Conservation (phyloP, 2,113 vertebrate species). For the Acanthisitta chloris region DNA sequence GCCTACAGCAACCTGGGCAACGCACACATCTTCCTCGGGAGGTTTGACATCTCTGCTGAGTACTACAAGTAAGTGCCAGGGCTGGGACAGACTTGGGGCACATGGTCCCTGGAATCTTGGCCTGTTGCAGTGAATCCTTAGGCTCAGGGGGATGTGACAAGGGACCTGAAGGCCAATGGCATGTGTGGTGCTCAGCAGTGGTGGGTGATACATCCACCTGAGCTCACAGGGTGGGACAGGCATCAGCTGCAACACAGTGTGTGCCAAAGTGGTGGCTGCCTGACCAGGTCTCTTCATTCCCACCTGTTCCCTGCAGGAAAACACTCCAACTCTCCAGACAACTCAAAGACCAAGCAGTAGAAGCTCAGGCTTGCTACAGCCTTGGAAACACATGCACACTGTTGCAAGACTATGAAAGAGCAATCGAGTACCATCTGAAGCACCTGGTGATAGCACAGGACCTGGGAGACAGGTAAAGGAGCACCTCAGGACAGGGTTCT, state of each 20-base stretch:
- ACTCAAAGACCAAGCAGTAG: constrained; percentile 92
- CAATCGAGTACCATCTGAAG: constrained; percentile 91
- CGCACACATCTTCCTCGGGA: constrained; percentile 91
- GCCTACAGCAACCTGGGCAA: constrained; percentile 98
- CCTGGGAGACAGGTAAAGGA: constrained; percentile 86
- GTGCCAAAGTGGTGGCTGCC: fast-evolving
- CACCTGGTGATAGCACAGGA: constrained; percentile 95
- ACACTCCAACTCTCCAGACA: constrained; percentile 92
- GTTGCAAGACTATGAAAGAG: constrained; percentile 88
- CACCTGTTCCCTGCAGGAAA: constrained; percentile 74
- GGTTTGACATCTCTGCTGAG: constrained; percentile 89
- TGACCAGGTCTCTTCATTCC: not conserved
- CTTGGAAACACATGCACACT: constrained; percentile 95
- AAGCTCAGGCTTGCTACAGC: constrained; percentile 97
- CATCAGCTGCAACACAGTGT: fast-evolving
- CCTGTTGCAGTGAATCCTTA: too few relatives aligned
- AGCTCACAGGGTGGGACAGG: not conserved
- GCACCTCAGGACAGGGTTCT: not conserved
- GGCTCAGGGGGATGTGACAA: too few relatives aligned
- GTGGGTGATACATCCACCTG: not conserved
- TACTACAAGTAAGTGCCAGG: constrained; percentile 88
- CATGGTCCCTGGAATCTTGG: fast-evolving
- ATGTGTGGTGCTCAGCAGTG: too few relatives aligned
- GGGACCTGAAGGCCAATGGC: too few relatives aligned
- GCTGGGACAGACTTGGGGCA: not conserved